Evolutionary conservation across 2,888 invertebrate genomes (phyloP).

Genomic region (Nomada hirtipes): DNA sequence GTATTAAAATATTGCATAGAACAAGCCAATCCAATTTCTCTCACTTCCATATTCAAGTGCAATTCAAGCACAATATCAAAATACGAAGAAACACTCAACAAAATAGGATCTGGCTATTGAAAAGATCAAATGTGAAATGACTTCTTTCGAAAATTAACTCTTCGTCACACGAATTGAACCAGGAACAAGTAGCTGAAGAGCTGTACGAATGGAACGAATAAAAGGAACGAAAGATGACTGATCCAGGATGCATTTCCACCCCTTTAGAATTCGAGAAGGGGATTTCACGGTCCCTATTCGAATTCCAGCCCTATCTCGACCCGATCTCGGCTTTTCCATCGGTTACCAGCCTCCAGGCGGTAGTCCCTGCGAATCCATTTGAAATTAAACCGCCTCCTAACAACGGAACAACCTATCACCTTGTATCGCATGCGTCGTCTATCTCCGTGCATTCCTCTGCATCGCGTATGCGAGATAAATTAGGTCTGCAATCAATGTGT

Average conservation of each 20-base stretch:
- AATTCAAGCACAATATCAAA: too few relatives aligned
- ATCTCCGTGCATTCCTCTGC: conserved; percentile 9
- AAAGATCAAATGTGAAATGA: neutral
- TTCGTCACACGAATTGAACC: neutral
- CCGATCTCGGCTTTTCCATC: conserved; percentile 38
- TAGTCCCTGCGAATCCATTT: conserved; percentile 42
- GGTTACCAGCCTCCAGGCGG: conserved; percentile 37
- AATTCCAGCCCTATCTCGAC: conserved; percentile 38
- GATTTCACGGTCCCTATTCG: conserved; percentile 21
- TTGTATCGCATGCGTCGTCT: conserved; percentile 7
- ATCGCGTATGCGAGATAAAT: conserved; percentile 27
- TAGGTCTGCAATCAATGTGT: conserved; percentile 20
- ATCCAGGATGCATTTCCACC: conserved; percentile 36
- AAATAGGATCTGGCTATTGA: neutral
- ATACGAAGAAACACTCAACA: neutral
- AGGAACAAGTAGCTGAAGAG: neutral
- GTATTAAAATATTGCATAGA: neutral
- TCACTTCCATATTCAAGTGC: neutral
- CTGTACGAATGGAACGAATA: conserved; percentile 19
- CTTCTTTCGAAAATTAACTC: neutral
- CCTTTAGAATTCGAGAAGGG: conserved; percentile 35
- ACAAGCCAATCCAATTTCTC: neutral
- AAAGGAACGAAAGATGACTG: conserved; percentile 50
- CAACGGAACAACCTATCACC: conserved; percentile 39
- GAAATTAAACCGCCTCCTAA: conserved; percentile 50